A percentile compares a stretch with the other conserved stretches of the same genome.
These are phyloP conservation scores for Pterocles gutturalis DNA, from an alignment of 2,113 vertebrate genomes.

Conservation along the genomic window DNA sequence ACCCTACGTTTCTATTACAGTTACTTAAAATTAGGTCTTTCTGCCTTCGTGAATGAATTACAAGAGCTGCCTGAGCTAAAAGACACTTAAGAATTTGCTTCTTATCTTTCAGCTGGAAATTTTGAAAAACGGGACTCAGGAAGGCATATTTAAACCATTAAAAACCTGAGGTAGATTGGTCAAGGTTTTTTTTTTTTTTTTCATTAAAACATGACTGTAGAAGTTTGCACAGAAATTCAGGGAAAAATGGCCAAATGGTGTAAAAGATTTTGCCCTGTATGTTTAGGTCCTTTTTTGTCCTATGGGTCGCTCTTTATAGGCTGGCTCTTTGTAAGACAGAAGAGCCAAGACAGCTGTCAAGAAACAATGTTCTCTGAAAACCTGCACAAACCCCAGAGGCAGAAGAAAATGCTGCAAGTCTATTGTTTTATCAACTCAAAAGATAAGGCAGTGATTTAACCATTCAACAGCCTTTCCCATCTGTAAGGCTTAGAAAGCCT, in stretches of 20 bases:
- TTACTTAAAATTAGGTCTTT: neutral
- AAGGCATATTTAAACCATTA: neutral
- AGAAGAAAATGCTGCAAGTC: neutral
- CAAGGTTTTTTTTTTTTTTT: neutral
- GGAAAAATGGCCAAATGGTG: no score
- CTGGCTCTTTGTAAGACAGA: neutral
- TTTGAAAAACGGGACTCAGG: neutral
- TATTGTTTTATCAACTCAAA: neutral
- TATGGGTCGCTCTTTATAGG: neutral
- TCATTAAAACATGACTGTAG: neutral
- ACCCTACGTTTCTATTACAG: neutral
- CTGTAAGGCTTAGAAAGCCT: neutral
- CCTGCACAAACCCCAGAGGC: neutral
- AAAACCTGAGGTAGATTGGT: neutral
- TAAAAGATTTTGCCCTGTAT: neutral
- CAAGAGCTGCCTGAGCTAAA: neutral
- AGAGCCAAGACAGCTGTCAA: neutral
- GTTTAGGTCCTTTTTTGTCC: neutral
- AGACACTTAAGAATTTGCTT: neutral
- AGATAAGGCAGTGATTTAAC: neutral
- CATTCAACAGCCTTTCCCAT: neutral
- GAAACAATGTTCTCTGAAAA: neutral
- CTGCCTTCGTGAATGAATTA: neutral
- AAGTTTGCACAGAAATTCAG: neutral
- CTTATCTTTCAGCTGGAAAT: neutral